These are phyloP conservation scores for Halocaridina rubra DNA, from an alignment of 2,888 invertebrate species.

Conservation along the genomic window DNA sequence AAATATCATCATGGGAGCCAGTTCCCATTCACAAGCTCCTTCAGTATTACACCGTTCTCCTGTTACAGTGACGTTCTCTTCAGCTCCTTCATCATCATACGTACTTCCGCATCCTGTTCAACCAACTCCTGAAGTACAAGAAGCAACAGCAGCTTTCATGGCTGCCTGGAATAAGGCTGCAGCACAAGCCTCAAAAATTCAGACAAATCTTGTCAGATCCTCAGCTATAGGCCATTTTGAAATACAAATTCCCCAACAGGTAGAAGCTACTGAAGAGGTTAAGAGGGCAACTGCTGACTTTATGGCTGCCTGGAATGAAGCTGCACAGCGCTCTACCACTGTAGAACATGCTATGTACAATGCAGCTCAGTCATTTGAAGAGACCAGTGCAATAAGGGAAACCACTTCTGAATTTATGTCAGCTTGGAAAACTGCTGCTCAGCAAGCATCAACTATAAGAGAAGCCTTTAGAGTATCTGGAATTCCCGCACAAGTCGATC, in stretches of 20 bases:
- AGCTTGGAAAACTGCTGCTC: background rate
- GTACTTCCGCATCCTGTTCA: conserved; percentile 8
- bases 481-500: background rate
- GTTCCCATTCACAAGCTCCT: background rate
- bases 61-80: background rate
- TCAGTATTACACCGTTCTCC: background rate
- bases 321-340: background rate
- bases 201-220: background rate
- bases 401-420: background rate
- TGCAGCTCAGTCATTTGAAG: background rate
- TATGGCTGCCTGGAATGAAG: conserved; percentile 14
- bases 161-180: conserved; percentile 39
- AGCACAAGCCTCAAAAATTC: conserved; percentile 12
- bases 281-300: conserved; percentile 3
- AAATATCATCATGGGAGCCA: conserved; percentile 24
- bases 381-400: background rate
- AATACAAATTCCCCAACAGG: background rate
- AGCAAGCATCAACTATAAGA: background rate
- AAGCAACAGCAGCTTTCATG: conserved; percentile 39
- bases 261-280: conserved; percentile 32
- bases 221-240: conserved; percentile 5
- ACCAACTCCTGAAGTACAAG: conserved; percentile 30
- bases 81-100: background rate
- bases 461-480: background rate
- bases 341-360: background rate